A percentile compares a stretch with the other conserved stretches of the same genome.
Evolutionary conservation across 2,888 invertebrate genomes (phyloP).

Genomic region (Yponomeuta evonymella): DNA sequence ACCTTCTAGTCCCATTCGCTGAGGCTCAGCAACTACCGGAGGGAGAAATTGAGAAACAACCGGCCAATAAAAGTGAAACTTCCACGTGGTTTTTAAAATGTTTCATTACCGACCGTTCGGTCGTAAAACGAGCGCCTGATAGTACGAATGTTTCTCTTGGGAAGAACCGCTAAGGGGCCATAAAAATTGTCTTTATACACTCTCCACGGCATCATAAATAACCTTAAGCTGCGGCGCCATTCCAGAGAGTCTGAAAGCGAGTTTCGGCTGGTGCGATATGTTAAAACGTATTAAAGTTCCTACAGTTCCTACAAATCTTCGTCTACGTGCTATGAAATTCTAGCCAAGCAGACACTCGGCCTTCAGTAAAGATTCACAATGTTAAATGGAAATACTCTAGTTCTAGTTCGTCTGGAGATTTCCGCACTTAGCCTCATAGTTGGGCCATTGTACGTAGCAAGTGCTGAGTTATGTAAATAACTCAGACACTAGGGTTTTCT

Average conservation of each 20-base stretch:
- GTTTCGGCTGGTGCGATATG: not conserved
- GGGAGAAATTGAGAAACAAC: constrained; percentile 6
- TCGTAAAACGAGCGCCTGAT: not conserved
- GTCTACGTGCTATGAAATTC: too few species aligned
- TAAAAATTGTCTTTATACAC: not conserved
- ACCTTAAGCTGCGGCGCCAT: not conserved
- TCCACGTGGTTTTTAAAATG: constrained; percentile 2
- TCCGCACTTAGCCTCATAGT: too few species aligned
- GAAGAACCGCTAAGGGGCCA: not conserved
- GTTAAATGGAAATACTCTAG: too few species aligned
- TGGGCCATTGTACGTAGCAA: too few species aligned
- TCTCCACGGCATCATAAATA: not conserved
- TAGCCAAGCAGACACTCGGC: too few species aligned
- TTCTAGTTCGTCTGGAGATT: too few species aligned
- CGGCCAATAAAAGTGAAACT: constrained; percentile 11
- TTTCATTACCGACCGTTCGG: constrained; percentile 5
- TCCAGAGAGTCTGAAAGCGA: not conserved
- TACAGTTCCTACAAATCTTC: too few species aligned
- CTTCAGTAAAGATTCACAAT: too few species aligned
- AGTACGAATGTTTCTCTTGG: not conserved
- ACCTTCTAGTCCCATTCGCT: too few species aligned
- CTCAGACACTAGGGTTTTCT: too few species aligned
- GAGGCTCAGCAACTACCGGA: not conserved
- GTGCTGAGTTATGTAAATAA: too few species aligned
- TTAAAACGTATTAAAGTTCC: not conserved